Conservation (phyloP, 30 jellyfish, hydroid and myxozoan species). For the Morbakka virulenta region DNA sequence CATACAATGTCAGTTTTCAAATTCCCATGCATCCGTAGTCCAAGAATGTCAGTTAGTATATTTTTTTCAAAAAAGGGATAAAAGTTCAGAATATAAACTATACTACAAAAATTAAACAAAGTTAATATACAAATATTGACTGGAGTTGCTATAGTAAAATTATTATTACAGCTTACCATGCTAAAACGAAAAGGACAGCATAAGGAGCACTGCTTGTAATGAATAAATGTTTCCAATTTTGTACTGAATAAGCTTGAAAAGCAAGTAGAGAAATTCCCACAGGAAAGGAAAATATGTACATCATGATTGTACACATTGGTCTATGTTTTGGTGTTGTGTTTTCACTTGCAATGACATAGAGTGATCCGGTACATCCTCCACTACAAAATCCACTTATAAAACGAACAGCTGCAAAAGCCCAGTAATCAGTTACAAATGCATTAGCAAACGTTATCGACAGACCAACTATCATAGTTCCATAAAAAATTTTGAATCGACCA, state of each 20-base stretch:
- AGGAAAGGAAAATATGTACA: neutral
- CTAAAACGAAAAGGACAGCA: neutral
- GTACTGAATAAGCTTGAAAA: neutral
- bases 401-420: neutral
- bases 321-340: neutral
- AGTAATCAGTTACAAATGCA: neutral
- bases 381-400: neutral
- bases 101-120: no score
- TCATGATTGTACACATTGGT: neutral
- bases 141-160: no score
- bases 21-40: no score
- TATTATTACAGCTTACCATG: no score
- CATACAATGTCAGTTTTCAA: no score
- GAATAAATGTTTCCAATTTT: neutral
- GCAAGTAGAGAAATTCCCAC: neutral
- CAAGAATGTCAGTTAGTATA: no score
- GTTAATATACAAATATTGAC: no score
- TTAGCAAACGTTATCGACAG: neutral
- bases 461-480: neutral
- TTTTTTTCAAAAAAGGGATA: no score
- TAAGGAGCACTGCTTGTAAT: neutral
- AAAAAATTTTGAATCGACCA: neutral
- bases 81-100: no score
- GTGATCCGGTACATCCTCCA: neutral
- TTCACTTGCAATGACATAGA: neutral